A percentile compares a stretch with the other conserved stretches of the same genome.
Conservation (phyloP, 1,140 invertebrate genomes). For the Hestina assimilis region DNA sequence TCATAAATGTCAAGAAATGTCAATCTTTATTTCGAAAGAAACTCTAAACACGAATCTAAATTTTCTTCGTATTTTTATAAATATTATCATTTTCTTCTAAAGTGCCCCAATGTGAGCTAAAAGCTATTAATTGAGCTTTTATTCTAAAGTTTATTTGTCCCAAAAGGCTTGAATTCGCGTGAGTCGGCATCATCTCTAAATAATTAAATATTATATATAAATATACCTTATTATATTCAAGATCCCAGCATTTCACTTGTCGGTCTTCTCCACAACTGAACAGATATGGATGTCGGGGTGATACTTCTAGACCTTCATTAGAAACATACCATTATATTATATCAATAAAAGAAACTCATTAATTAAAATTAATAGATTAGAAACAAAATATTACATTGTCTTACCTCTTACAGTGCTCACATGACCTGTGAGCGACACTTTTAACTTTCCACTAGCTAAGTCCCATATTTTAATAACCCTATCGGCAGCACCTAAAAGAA, state of each 20-base stretch:
- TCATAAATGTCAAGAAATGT: too few relatives aligned
- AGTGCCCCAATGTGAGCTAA: too few relatives aligned
- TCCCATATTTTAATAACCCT: slow-evolving; percentile 99
- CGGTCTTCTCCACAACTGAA: slow-evolving; percentile 99
- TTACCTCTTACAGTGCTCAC: slow-evolving; percentile 95
- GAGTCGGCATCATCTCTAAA: too few relatives aligned
- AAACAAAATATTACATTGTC: background rate
- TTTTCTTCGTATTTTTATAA: too few relatives aligned
- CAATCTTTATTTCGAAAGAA: too few relatives aligned
- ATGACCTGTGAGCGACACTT: slow-evolving; percentile 98
- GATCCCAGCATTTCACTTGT: slow-evolving; percentile 99
- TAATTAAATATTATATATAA: too few relatives aligned
- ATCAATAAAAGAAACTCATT: background rate
- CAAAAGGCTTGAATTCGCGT: too few relatives aligned
- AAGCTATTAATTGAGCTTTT: too few relatives aligned
- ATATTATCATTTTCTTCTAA: slow-evolving; percentile 25
- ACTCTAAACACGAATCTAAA: too few relatives aligned
- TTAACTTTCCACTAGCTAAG: slow-evolving; percentile 95
- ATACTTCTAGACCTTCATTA: slow-evolving; percentile 88
- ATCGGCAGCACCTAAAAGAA: slow-evolving; percentile 94
- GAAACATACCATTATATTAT: background rate
- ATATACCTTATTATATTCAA: slow-evolving; percentile 97
- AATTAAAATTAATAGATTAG: too few relatives aligned
- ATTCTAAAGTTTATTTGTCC: too few relatives aligned
- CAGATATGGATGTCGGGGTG: slow-evolving; percentile 96